Evolutionary conservation across 2,113 vertebrate genomes (phyloP).

Genomic region (Datnioides undecimradiatus): DNA sequence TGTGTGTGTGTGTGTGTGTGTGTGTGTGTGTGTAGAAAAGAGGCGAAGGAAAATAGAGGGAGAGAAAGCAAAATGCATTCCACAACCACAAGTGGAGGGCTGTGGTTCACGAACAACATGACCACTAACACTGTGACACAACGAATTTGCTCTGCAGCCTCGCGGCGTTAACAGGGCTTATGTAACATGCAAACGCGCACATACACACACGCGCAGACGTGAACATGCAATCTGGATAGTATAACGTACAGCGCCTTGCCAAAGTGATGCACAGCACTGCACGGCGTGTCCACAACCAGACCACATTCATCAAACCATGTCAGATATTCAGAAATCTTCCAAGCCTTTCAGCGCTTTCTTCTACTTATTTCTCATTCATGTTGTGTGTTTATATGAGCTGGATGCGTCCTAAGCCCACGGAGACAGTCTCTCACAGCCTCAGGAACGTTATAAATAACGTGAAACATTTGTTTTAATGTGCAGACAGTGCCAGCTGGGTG

Average conservation of each 20-base stretch:
- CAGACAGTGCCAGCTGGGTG: slow-evolving; percentile 1
- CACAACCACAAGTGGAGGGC: slow-evolving; percentile 67
- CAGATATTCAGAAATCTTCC: slow-evolving; percentile 45
- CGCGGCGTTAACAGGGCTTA: slow-evolving; percentile 32
- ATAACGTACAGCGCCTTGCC: slow-evolving; percentile 22
- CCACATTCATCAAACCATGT: slow-evolving; percentile 41
- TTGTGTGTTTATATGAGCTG: slow-evolving; percentile 16
- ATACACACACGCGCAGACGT: not conserved
- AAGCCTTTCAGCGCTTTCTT: slow-evolving; percentile 2
- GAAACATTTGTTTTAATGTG: not conserved
- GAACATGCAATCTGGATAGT: slow-evolving; percentile 27
- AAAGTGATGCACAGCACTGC: slow-evolving; percentile 5
- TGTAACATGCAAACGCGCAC: slow-evolving; percentile 37
- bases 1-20: slow-evolving; percentile 7
- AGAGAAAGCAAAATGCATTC: slow-evolving; percentile 56
- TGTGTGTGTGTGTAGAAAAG: slow-evolving; percentile 4
- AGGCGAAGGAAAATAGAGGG: slow-evolving; percentile 2
- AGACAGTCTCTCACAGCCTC: slow-evolving; percentile 8
- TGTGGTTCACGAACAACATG: slow-evolving; percentile 63
- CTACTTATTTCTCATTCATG: slow-evolving; percentile 3
- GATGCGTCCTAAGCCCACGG: not conserved
- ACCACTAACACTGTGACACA: slow-evolving; percentile 70
- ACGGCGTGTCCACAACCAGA: slow-evolving; percentile 10
- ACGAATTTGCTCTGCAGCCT: slow-evolving; percentile 60
- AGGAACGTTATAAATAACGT: slow-evolving; percentile 11